phyloP scores from a whole-genome alignment of 2,797 vertebrate species.

The Graptemys geographica region DNA sequence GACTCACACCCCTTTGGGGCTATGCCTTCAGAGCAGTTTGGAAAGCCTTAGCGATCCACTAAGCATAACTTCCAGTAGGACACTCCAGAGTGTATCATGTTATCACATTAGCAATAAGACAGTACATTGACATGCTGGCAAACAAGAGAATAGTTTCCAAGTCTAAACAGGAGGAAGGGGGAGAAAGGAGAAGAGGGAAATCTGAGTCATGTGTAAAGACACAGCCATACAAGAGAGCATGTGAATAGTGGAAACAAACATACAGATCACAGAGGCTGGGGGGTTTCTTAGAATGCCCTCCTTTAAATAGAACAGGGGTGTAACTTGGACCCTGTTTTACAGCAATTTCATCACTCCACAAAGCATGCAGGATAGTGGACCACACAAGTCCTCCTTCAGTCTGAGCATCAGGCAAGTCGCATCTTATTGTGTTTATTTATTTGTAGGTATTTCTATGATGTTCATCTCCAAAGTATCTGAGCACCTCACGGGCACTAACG shows the following conservation, averaged over 20 bases:
- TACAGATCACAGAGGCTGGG: not conserved
- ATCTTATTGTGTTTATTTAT: not conserved
- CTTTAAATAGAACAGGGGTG: not conserved
- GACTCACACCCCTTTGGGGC: not conserved
- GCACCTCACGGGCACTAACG: accelerated
- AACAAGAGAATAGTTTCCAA: accelerated
- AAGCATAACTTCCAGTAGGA: constrained; percentile 43
- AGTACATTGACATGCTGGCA: not conserved
- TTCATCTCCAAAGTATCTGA: not conserved
- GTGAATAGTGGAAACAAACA: not conserved
- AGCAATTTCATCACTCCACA: not conserved
- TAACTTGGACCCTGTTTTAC: not conserved
- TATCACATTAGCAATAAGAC: not conserved
- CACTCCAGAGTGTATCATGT: not conserved
- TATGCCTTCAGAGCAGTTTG: not conserved
- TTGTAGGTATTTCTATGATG: not conserved
- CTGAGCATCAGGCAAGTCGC: not conserved
- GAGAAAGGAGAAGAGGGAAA: not conserved
- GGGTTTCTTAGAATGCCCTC: not conserved
- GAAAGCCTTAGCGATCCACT: not conserved
- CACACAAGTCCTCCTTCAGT: not conserved
- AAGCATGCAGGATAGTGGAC: not conserved
- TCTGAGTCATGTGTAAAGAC: not conserved
- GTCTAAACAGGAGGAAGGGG: not conserved
- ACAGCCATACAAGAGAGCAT: not conserved